Base-by-base conservation (phyloP, 2,113 vertebrate species). In the Calyptommatus sinebrachiatus region DNA sequence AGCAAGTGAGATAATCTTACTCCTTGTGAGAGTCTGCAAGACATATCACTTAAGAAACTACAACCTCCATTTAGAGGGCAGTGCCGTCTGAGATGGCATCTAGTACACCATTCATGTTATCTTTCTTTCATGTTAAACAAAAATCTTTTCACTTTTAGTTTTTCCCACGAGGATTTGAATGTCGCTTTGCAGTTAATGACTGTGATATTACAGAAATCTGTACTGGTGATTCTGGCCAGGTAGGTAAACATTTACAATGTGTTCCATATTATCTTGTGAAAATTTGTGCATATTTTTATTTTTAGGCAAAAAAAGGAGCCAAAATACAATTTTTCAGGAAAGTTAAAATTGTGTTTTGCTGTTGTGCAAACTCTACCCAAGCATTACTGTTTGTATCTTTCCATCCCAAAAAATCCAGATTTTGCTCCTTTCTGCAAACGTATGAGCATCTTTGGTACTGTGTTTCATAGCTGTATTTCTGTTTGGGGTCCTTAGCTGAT, bases 181-280 rank as follows among this genome's bases (percentile, higher is more conserved):
- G 98, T 84, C 97, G 98, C 72, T 96, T 97, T 0, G 96, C 97
- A 46, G 97, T 99, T 84, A 99, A 98, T 50, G 97, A 97, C 81
- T 99, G 98, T 92, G 98, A 99, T 74, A 99, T 99, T 87, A 96
- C 96, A 28, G 98, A 99, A 83, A 94, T 95, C 35, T 99, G 98
- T 91, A 95, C 97, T 67, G 98, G 98, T 77, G 98, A 99, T 92
- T 98, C 97, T 70, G 98, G 98, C 79, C 98, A 98, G 97, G 98
- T 99, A 91, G 45, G 74, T 29, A 72, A 28, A 48, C 5, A 45
- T 71, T 77, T 60, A 71, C 45, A 69, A 46, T 69, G 7, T 69
- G 3, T 67, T 84, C 35, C 20, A 65, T 75, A 35, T 8, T 5
- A 4, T 73, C 0, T 4, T 78, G 21, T 60, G 53, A 14, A 66